Evolutionary conservation across 2,113 vertebrate genomes (phyloP), one percentile per base, ranked within the genome.

Genomic region (Pterocles burchelli): DNA sequence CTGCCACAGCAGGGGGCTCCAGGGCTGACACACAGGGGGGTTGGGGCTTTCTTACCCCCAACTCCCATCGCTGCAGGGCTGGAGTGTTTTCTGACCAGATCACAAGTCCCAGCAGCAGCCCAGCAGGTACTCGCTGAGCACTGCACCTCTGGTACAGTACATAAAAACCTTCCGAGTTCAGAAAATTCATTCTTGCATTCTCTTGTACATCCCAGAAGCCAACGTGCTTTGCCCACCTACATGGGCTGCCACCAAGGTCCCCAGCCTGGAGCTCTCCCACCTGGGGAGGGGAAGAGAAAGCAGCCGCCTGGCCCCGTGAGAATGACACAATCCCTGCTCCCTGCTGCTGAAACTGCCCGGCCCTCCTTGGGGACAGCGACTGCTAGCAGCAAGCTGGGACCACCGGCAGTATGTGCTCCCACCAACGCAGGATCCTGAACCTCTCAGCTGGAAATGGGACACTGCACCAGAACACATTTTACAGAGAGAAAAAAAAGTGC

Each of bases 221-320:
- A 1, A 18, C 0, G 2, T 25, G 49, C 84, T 49, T 26, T 31
- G 33, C 61, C 38, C 0, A 0, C 46, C 63, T 31, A 24, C 1
- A 0, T 6, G 36, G 54, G 34, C 45, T 41, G 67, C 20, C 36
- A 7, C 36, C 6, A 3, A 29, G n/a, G 33, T 16, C 55, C 2
- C 2, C 33, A 71, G 61, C 36, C 54, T 20, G 7, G 54, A 41
- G 66, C 72, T 58, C 41, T 29, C 36, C 25, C 49, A 1, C 8
- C 19, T 13, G 33, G 17, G 66, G 19, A 14, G 3, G 13, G 58
- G 54, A 24, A 24, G 17, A 11, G 24, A 2, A 26, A 11, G 21
- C 51, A 45, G 62, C 14, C 43, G 62, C 83, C 78, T 49, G 38
- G 49, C 46, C 41, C 41, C 13, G 41, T 4, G 41, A 41, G 41